phyloP scores from a whole-genome alignment of 2,113 vertebrate species.

The Smithornis capensis region DNA sequence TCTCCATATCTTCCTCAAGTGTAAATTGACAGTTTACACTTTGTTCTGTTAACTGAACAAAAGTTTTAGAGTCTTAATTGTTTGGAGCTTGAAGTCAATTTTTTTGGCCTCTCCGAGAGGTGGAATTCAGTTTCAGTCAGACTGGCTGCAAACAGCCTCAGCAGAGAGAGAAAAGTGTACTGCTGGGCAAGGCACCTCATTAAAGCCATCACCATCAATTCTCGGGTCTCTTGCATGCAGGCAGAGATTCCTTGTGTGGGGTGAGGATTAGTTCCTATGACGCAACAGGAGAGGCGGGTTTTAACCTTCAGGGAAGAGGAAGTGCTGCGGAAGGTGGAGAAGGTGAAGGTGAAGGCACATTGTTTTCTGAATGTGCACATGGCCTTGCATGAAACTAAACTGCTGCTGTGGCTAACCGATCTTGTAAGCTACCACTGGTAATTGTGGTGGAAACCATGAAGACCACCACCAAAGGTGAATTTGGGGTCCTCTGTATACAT shows the following conservation, averaged over 20 bases:
- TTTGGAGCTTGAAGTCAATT: neutral
- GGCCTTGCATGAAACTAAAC: neutral
- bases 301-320: neutral
- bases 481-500: neutral
- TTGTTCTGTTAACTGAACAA: neutral
- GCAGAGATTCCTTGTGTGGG: neutral
- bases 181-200: neutral
- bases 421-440: neutral
- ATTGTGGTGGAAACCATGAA: neutral
- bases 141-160: neutral
- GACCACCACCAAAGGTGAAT: neutral
- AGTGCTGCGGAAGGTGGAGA: neutral
- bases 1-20: neutral
- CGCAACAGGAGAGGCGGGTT: neutral
- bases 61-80: neutral
- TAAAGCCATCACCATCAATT: neutral
- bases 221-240: neutral
- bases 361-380: neutral
- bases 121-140: neutral
- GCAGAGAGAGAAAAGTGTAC: neutral
- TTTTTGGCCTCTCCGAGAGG: neutral
- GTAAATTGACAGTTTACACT: neutral
- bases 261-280: neutral
- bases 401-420: neutral
- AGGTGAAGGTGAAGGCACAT: neutral